Conservation (phyloP, 2,797 vertebrate genomes). For the Gephyroberyx darwinii region DNA sequence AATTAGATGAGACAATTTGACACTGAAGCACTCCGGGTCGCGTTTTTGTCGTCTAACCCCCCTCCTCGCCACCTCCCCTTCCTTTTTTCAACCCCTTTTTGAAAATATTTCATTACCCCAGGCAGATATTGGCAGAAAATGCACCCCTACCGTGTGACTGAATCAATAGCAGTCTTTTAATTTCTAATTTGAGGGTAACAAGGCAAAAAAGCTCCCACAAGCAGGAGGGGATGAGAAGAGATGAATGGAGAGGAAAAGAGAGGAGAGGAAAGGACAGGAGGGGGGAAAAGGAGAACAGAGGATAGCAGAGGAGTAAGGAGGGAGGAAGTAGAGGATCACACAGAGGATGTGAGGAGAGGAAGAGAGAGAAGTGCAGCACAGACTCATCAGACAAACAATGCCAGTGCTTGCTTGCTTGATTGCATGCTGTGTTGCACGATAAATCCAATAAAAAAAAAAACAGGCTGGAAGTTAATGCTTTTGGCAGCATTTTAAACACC, state of each 20-base stretch:
- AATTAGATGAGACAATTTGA: constrained; percentile 13
- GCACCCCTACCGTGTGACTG: background rate
- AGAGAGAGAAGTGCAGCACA: constrained; percentile 41
- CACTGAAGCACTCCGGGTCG: background rate
- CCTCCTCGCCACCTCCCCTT: background rate
- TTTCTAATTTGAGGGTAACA: constrained; percentile 59
- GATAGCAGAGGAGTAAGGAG: background rate
- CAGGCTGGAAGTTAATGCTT: constrained; percentile 70
- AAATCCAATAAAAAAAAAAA: constrained; percentile 49
- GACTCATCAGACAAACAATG: constrained; percentile 66
- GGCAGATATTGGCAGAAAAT: constrained; percentile 9
- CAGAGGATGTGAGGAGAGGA: constrained; percentile 11
- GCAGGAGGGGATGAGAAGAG: constrained; percentile 1
- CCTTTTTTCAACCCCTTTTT: constrained; percentile 1
- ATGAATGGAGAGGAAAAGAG: constrained; percentile 9
- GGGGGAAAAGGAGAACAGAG: constrained; percentile 15
- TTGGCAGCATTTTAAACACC: constrained; percentile 70
- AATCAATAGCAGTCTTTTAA: constrained; percentile 58
- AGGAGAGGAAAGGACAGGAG: constrained; percentile 1
- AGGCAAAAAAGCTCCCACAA: constrained; percentile 45
- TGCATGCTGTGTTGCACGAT: constrained; percentile 66
- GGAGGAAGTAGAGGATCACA: background rate
- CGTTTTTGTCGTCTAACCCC: background rate
- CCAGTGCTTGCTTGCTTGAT: constrained; percentile 60
- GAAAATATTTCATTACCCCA: constrained; percentile 27